Evolutionary conservation across 2,888 invertebrate genomes (phyloP).

Genomic region (Pyralis farinalis): DNA sequence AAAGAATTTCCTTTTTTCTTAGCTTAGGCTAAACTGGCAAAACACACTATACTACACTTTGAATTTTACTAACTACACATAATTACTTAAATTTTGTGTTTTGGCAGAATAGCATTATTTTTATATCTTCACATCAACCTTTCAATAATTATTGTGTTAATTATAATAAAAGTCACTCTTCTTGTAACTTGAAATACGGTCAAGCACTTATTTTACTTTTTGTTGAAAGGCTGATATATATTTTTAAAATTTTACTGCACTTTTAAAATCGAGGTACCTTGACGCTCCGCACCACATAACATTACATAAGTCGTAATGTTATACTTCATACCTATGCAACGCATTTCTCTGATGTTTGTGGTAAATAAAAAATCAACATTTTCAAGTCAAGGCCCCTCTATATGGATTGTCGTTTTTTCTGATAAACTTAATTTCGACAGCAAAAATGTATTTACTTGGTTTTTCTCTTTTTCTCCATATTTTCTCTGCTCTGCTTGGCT

Average conservation of each 20-base stretch:
- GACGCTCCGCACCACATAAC: conserved; percentile 36
- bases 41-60: conserved; percentile 45
- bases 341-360: background rate
- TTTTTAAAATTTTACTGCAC: conserved; percentile 75
- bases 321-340: background rate
- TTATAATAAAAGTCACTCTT: background rate
- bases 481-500: conserved; percentile 92
- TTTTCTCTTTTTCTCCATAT: conserved; percentile 89
- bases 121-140: conserved; percentile 46
- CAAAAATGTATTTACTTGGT: conserved; percentile 86
- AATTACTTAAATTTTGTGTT: conserved; percentile 52
- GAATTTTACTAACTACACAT: conserved; percentile 17
- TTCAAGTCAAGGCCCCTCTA: conserved; percentile 70
- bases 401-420: conserved; percentile 74
- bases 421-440: conserved; percentile 74
- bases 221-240: conserved; percentile 54
- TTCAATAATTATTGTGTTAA: conserved; percentile 40
- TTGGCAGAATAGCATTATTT: conserved; percentile 72
- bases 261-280: conserved; percentile 69
- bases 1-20: conserved; percentile 64
- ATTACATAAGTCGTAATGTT: conserved; percentile 22
- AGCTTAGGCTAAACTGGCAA: conserved; percentile 76
- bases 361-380: conserved; percentile 12
- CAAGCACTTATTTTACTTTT: conserved; percentile 11
- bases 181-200: background rate